phyloP scores from a whole-genome alignment of 1,140 invertebrate genomes.

The Drosophila obscura region DNA sequence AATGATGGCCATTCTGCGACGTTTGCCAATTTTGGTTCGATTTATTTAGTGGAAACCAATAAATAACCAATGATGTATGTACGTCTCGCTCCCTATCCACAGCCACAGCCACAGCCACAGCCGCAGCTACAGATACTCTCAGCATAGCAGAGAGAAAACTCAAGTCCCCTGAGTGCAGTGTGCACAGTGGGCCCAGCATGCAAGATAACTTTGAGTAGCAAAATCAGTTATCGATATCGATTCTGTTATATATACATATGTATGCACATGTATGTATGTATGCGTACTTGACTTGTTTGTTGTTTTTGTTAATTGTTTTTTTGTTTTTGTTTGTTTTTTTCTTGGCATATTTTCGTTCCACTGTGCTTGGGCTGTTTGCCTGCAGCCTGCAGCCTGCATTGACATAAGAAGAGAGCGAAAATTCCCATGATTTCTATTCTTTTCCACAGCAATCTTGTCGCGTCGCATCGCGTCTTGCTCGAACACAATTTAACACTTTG shows the following conservation, averaged over 20 bases:
- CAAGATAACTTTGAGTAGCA: neutral
- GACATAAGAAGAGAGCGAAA: slow-evolving; percentile 25
- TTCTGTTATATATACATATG: too few species aligned
- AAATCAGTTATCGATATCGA: too few species aligned
- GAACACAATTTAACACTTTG: slow-evolving; percentile 81
- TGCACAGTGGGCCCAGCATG: slow-evolving; percentile 28
- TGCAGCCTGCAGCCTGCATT: slow-evolving; percentile 35
- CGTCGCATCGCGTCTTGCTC: slow-evolving; percentile 24
- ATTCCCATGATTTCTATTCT: slow-evolving; percentile 41
- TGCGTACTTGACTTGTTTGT: too few species aligned
- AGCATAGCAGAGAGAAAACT: slow-evolving; percentile 12
- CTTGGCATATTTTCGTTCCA: too few species aligned
- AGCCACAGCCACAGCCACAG: neutral
- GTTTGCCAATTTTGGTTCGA: slow-evolving; percentile 80
- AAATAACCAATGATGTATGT: slow-evolving; percentile 81
- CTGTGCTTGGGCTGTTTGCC: slow-evolving; percentile 21
- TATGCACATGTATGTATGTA: too few species aligned
- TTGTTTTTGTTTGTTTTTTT: too few species aligned
- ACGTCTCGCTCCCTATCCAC: slow-evolving; percentile 18
- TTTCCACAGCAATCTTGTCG: slow-evolving; percentile 28
- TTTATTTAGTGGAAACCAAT: slow-evolving; percentile 81
- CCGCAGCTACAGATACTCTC: neutral
- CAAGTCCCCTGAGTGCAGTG: slow-evolving; percentile 46
- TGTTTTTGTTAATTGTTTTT: too few species aligned
- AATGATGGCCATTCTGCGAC: slow-evolving; percentile 81